Conservation (phyloP, 2,888 invertebrate genomes). For the Callyntrura sp. region DNA sequence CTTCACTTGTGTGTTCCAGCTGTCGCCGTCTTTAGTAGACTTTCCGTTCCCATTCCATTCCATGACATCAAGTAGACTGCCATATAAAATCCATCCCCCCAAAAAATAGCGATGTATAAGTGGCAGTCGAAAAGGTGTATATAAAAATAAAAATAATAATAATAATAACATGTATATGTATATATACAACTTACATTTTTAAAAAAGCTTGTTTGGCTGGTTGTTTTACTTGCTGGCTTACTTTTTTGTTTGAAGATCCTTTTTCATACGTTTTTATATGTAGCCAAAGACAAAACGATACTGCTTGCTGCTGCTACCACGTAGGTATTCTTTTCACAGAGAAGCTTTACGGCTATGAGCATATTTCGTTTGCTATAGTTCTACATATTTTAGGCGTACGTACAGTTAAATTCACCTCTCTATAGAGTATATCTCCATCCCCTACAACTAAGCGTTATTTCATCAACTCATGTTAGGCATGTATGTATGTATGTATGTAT, state of each 20-base stretch:
- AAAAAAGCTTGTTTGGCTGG: slow-evolving; percentile 78
- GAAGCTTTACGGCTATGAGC: slow-evolving; percentile 49
- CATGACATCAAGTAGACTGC: slow-evolving; percentile 73
- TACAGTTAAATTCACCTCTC: slow-evolving; percentile 39
- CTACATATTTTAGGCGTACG: slow-evolving; percentile 42
- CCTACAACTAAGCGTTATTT: too few species aligned
- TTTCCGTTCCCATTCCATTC: slow-evolving; percentile 78
- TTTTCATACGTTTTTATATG: slow-evolving; percentile 56
- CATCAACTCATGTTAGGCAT: too few species aligned
- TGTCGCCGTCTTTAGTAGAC: slow-evolving; percentile 78
- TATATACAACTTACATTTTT: slow-evolving; percentile 69
- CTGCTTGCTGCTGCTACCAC: too few species aligned
- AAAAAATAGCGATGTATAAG: slow-evolving; percentile 72
- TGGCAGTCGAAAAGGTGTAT: slow-evolving; percentile 52
- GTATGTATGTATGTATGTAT: too few species aligned
- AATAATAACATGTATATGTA: slow-evolving; percentile 10
- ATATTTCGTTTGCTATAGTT: slow-evolving; percentile 37
- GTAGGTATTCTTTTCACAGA: slow-evolving; percentile 51
- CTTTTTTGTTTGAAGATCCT: slow-evolving; percentile 78
- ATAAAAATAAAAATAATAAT: slow-evolving; percentile 37
- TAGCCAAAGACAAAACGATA: slow-evolving; percentile 43
- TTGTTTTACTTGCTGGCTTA: slow-evolving; percentile 77
- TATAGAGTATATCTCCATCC: too few species aligned
- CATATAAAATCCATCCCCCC: slow-evolving; percentile 76
- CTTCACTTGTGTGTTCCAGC: slow-evolving; percentile 78